phyloP scores from a whole-genome alignment of 2,113 vertebrate genomes.

The Urocitellus parryii region DNA sequence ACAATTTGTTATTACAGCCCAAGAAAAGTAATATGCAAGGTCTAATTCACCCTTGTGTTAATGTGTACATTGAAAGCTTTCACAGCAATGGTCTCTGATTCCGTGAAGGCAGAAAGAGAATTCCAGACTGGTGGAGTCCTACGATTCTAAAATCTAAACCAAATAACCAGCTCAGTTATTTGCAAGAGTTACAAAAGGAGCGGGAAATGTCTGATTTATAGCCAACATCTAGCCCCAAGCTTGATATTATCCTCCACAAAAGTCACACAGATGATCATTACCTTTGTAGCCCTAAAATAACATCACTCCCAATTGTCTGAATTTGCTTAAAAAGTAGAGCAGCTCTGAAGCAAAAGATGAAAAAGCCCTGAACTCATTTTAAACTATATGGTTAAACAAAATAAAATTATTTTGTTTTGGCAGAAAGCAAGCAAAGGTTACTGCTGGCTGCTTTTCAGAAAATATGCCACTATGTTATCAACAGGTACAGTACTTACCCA shows the following conservation, averaged over 20 bases:
- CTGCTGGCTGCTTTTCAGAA: not conserved
- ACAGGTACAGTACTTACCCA: conserved; percentile 87
- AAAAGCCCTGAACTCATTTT: not conserved
- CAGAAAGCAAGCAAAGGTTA: not conserved
- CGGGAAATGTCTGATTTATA: not conserved
- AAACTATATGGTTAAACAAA: not conserved
- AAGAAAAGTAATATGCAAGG: not conserved
- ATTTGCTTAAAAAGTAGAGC: not conserved
- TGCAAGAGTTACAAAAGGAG: not conserved
- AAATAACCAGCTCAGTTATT: not conserved
- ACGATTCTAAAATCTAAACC: not conserved
- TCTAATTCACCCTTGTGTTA: not conserved
- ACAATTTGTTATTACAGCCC: not conserved
- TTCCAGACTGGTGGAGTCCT: not conserved
- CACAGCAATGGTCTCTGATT: not conserved
- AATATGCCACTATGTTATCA: not conserved
- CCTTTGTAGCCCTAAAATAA: not conserved
- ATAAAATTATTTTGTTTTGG: not conserved
- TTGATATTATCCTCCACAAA: not conserved
- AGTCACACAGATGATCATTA: not conserved
- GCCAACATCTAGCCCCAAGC: not conserved
- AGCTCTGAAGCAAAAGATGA: not conserved
- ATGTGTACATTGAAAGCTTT: not conserved
- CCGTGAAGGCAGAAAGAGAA: not conserved
- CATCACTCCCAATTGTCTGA: not conserved